These are phyloP conservation scores for Hirudo medicinalis DNA, from an alignment of 1,140 invertebrate species.

Conservation along the genomic window DNA sequence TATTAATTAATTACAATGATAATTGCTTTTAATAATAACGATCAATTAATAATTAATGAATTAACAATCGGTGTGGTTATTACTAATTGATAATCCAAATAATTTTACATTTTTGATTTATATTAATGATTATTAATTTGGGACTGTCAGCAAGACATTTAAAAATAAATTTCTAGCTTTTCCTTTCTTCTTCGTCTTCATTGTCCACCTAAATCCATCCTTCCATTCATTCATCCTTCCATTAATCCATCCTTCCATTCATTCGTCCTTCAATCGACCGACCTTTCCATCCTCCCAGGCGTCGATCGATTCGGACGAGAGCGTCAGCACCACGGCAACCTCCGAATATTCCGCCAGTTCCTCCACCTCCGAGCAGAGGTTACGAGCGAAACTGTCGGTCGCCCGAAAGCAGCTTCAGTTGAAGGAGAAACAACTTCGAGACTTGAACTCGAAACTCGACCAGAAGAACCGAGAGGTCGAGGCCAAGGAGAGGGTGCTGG, in stretches of 20 bases:
- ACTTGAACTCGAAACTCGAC: not conserved
- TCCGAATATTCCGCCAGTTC: not conserved
- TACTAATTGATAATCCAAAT: too few relatives aligned
- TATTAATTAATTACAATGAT: not conserved
- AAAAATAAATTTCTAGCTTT: not conserved
- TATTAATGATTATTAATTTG: too few relatives aligned
- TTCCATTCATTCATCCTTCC: not conserved
- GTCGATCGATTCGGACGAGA: conserved; percentile 9
- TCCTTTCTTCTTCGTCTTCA: not conserved
- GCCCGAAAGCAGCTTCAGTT: not conserved
- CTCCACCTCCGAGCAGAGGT: conserved; percentile 2
- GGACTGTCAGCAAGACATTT: too few relatives aligned
- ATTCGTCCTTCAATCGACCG: not conserved
- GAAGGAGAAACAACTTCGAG: conserved; percentile 6
- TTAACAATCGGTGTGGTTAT: too few relatives aligned
- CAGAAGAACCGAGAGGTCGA: conserved; percentile 2
- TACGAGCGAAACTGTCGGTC: not conserved
- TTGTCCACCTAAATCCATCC: not conserved
- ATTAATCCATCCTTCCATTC: not conserved
- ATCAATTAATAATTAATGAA: not conserved
- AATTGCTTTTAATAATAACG: not conserved
- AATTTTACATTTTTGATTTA: too few relatives aligned
- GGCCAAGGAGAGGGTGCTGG: conserved; percentile 8
- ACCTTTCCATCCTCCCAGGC: not conserved
- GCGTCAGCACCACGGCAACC: conserved; percentile 11